Conservation (phyloP, 2,797 vertebrate species). For the Eurystomus glaucurus region DNA sequence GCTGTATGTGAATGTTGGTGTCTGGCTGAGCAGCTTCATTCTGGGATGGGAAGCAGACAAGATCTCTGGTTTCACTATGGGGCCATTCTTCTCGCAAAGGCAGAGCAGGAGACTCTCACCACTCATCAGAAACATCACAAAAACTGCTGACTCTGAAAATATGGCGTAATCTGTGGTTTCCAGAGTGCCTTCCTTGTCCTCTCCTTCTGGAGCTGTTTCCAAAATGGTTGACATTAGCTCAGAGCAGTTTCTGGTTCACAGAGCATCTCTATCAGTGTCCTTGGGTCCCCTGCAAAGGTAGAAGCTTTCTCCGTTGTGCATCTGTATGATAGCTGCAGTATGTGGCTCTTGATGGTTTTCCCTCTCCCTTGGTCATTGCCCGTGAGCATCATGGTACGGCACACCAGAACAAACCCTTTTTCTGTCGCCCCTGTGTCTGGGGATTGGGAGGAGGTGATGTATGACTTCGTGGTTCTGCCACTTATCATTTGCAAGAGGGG, state of each 20-base stretch:
- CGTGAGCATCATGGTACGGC: background rate
- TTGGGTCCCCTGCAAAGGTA: background rate
- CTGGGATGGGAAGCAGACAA: background rate
- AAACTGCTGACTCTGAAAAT: background rate
- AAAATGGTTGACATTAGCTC: background rate
- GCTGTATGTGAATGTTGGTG: rapidly evolving
- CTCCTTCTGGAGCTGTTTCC: background rate
- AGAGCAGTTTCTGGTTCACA: background rate
- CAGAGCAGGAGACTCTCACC: background rate
- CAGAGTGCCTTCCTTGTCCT: background rate
- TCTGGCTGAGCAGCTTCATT: background rate
- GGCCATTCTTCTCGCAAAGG: background rate
- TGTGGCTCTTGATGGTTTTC: background rate
- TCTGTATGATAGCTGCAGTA: background rate
- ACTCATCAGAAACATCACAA: background rate
- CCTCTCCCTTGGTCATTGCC: background rate
- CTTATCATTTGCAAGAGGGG: rapidly evolving
- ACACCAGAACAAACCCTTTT: background rate
- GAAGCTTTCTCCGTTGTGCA: background rate
- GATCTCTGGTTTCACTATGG: background rate
- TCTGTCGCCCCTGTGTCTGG: background rate
- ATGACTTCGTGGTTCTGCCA: background rate
- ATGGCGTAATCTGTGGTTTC: background rate
- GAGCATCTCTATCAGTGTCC: background rate
- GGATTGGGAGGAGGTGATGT: background rate